Evolutionary conservation across 2,113 vertebrate species (phyloP), one percentile per base, ranked within the genome.

Genomic region (Uria aalge): DNA sequence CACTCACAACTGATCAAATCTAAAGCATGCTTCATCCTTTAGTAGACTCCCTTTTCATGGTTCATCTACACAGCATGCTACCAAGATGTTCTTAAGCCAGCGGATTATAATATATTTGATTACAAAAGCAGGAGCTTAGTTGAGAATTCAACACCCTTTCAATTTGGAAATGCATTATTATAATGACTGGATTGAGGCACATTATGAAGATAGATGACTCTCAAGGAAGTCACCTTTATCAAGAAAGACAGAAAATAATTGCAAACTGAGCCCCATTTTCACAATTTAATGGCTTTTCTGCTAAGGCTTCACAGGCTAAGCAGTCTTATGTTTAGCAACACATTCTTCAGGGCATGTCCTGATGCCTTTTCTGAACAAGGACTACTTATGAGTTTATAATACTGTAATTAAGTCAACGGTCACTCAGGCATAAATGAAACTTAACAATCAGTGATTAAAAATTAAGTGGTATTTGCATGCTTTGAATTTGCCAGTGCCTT

Each of bases 141-240:
- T 82, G 47, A 88, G n/a, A 94, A 94, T 91, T 94, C 53, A 69
- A 48, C 69, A 82, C 81, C 29, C 59, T 88, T 90, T 94, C 40
- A 73, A 53, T 66, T 53, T 91, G 71, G 50, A 96, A 96, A 74
- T 47, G 7, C 21, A 50, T 96, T 94, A 85, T 91, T 93, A 90
- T 82, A 89, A 92, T 85, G 67, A 79, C 92, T 81, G 74, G 19
- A 92, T 84, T 79, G 77, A 88, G 92, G 50, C 76, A 79, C 11
- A 83, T 94, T 93, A 87, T 50, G 53, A 92, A 87, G 85, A 87
- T 3, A 88, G n/a, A 91, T 12, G n/a, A 87, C 40, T 87, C 77
- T 95, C 80, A 79, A 47, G 23, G 26, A 95, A 96, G 89, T 94
- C 90, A 94, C 83, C 68, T 93, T 93, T 91, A 93, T 96, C 80